Conservation (phyloP, 2,113 vertebrate species). For the Burhinus oedicnemus region DNA sequence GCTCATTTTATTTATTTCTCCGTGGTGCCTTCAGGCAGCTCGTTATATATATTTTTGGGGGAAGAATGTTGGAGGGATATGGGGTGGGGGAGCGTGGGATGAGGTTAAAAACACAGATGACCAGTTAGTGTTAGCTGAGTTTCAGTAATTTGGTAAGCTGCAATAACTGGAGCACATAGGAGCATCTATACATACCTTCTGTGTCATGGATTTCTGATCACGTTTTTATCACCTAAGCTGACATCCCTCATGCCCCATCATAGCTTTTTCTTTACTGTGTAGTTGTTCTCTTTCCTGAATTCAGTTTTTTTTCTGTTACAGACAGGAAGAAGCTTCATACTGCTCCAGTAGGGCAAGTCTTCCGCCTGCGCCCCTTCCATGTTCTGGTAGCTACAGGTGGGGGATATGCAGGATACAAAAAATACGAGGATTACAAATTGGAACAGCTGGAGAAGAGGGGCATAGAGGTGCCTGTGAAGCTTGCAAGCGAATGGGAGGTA, state of each 20-base stretch:
- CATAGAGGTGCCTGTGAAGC: conserved; percentile 76
- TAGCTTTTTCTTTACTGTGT: not conserved
- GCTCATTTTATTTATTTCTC: not conserved
- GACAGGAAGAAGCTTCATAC: conserved; percentile 76
- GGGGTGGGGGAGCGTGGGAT: accelerated
- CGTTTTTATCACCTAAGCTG: not conserved
- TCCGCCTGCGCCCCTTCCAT: conserved; percentile 79
- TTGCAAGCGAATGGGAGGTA: conserved; percentile 86
- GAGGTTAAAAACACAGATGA: not conserved
- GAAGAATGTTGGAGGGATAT: not conserved
- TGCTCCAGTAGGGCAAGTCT: conserved; percentile 58
- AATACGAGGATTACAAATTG: conserved; percentile 81
- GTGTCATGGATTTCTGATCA: not conserved
- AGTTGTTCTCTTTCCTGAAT: not conserved
- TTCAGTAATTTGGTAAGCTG: not conserved
- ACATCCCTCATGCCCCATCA: not conserved
- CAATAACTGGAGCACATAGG: not conserved
- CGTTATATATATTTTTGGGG: not conserved
- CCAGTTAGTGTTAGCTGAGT: not conserved
- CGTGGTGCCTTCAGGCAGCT: not conserved
- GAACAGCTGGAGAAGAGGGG: conserved; percentile 77
- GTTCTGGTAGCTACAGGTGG: conserved; percentile 80
- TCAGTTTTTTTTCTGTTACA: conserved; percentile 47
- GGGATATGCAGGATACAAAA: conserved; percentile 83
- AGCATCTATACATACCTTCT: not conserved